Conservation (phyloP, 2,888 invertebrate genomes). For the Caenorhabditis becei region DNA sequence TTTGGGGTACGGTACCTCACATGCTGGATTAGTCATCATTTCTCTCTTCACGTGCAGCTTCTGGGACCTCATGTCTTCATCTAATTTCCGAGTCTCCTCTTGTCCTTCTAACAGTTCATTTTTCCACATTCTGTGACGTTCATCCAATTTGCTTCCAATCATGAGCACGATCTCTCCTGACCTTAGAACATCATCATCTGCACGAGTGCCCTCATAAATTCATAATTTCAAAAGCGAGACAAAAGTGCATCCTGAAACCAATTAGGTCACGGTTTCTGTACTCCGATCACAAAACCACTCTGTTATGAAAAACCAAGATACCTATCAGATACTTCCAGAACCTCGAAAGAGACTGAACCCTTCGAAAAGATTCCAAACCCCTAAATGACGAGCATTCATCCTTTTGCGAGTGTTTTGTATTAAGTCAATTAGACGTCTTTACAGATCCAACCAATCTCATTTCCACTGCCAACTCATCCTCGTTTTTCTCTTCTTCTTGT, state of each 20-base stretch:
- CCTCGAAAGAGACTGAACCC: neutral
- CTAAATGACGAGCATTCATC: constrained; percentile 5
- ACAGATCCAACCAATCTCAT: constrained; percentile 34
- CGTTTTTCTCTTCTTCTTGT: constrained; percentile 8
- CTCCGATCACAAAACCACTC: neutral
- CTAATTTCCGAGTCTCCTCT: too few species aligned
- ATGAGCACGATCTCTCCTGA: neutral
- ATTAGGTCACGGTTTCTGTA: constrained; percentile 1
- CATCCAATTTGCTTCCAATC: too few species aligned
- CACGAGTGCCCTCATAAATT: too few species aligned
- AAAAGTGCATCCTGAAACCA: too few species aligned
- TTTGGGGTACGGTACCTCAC: constrained; percentile 1
- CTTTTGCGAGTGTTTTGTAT: constrained; percentile 21
- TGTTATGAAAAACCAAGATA: too few species aligned
- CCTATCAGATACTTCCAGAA: too few species aligned
- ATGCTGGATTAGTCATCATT: neutral
- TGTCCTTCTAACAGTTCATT: neutral
- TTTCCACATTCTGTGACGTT: too few species aligned
- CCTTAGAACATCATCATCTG: too few species aligned
- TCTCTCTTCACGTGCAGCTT: neutral
- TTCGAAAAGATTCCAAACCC: neutral
- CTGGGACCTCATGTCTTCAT: neutral
- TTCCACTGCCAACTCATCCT: neutral
- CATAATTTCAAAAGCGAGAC: too few species aligned
- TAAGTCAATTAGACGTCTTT: constrained; percentile 38